phyloP scores from a whole-genome alignment of 2,888 invertebrate genomes.

The Cheilosia vulpina region DNA sequence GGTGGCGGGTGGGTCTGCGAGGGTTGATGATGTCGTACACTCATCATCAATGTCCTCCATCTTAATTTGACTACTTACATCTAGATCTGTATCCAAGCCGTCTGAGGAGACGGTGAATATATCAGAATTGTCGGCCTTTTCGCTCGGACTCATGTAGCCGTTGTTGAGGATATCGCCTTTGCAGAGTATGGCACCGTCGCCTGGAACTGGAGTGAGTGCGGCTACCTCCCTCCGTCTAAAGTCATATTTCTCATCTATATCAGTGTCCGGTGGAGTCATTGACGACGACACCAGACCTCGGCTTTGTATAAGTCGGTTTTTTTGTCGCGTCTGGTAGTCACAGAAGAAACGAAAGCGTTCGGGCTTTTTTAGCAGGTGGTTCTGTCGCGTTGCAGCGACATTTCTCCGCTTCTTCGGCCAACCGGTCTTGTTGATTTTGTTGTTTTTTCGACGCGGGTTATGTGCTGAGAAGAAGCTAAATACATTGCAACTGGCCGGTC shows the following conservation, averaged over 20 bases:
- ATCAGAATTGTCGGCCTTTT: conserved; percentile 82
- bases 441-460: conserved; percentile 80
- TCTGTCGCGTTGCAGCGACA: conserved; percentile 75
- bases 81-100: conserved; percentile 82
- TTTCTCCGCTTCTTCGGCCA: conserved; percentile 87
- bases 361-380: conserved; percentile 73
- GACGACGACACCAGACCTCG: conserved; percentile 72
- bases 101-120: conserved; percentile 83
- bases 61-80: conserved; percentile 79
- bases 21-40: conserved; percentile 64
- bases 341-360: conserved; percentile 61
- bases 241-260: conserved; percentile 77
- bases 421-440: conserved; percentile 90
- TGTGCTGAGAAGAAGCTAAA: conserved; percentile 73
- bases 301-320: conserved; percentile 77
- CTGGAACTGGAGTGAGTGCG: conserved; percentile 36
- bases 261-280: conserved; percentile 78
- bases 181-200: conserved; percentile 40
- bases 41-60: conserved; percentile 70
- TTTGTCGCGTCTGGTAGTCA: conserved; percentile 74
- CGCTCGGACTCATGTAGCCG: conserved; percentile 82
- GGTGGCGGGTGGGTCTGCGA: conserved; percentile 55
- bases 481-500: conserved; percentile 69
- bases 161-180: conserved; percentile 76
- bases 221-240: conserved; percentile 77